Percentiles rank a stretch among this genome's conserved stretches.
These are phyloP conservation scores for Xiphophorus couchianus DNA, from an alignment of 2,113 vertebrate species.

Conservation along the genomic window DNA sequence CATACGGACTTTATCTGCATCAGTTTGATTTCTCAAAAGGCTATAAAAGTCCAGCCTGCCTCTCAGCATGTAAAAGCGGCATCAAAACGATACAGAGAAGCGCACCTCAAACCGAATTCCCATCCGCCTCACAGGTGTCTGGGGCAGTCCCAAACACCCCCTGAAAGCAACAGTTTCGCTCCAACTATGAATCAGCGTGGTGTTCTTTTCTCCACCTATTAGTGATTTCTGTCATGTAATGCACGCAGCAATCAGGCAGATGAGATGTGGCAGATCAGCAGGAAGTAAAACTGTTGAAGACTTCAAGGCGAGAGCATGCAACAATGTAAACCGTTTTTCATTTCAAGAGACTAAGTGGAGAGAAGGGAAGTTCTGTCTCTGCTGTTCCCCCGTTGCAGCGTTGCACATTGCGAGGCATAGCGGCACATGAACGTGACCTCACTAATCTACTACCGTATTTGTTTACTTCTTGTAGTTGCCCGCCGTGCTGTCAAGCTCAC, in stretches of 20 bases:
- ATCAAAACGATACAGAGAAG: slow-evolving; percentile 37
- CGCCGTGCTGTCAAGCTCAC: slow-evolving; percentile 56
- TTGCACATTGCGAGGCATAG: slow-evolving; percentile 7
- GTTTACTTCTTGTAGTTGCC: slow-evolving; percentile 63
- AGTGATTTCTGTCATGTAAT: slow-evolving; percentile 27
- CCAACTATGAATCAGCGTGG: slow-evolving; percentile 36
- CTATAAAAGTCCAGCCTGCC: slow-evolving; percentile 34
- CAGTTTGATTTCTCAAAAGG: slow-evolving; percentile 36
- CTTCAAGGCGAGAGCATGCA: not conserved
- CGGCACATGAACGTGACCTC: slow-evolving; percentile 15
- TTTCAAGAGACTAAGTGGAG: slow-evolving; percentile 6
- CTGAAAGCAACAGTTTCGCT: slow-evolving; percentile 22
- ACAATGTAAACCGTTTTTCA: not conserved
- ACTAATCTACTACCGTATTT: slow-evolving; percentile 53
- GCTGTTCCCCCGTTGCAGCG: slow-evolving; percentile 2
- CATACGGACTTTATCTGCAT: slow-evolving; percentile 9
- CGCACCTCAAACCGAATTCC: slow-evolving; percentile 43
- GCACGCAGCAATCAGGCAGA: slow-evolving; percentile 29
- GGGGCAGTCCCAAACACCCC: slow-evolving; percentile 58
- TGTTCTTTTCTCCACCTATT: slow-evolving; percentile 8
- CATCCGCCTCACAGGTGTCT: slow-evolving; percentile 28
- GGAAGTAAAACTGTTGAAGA: slow-evolving; percentile 11
- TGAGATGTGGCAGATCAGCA: slow-evolving; percentile 34
- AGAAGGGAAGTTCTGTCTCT: not conserved
- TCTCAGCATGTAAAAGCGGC: not conserved